Conservation (phyloP, 2,888 invertebrate species). For the Cremastobaeus sp. region DNA sequence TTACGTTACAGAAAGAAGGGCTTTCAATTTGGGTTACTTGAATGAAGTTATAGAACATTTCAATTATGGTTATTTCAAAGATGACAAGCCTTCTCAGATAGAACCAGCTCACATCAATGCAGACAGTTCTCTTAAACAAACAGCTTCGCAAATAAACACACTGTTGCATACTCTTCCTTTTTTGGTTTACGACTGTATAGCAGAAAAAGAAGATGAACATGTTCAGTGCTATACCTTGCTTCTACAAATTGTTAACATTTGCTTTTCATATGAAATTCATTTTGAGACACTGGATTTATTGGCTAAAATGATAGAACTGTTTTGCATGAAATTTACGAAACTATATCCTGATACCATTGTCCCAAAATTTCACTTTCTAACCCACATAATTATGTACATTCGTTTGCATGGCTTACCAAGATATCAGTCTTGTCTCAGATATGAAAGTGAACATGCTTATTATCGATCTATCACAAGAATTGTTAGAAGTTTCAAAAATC, state of each 20-base stretch:
- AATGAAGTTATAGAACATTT: constrained; percentile 25
- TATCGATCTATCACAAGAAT: constrained; percentile 3
- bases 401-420: constrained; percentile 48
- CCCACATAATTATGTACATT: constrained; percentile 55
- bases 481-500: not conserved
- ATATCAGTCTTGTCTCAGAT: constrained; percentile 54
- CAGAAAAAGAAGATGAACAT: not conserved
- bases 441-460: constrained; percentile 50
- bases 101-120: not conserved
- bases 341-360: not conserved
- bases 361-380: constrained; percentile 44
- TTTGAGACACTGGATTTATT: not conserved
- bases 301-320: not conserved
- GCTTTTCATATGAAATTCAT: constrained; percentile 3
- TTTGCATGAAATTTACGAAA: not conserved
- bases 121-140: constrained; percentile 22
- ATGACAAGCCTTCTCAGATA: constrained; percentile 46
- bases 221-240: not conserved
- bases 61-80: constrained; percentile 37
- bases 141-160: constrained; percentile 15
- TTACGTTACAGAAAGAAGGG: not conserved
- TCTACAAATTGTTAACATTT: constrained; percentile 5
- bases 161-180: not conserved
- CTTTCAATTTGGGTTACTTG: not conserved
- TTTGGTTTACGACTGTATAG: not conserved